Percentiles rank a stretch among this genome's conserved stretches.
Conservation (phyloP, 1,140 invertebrate genomes). For the Nixonia krombeini region DNA sequence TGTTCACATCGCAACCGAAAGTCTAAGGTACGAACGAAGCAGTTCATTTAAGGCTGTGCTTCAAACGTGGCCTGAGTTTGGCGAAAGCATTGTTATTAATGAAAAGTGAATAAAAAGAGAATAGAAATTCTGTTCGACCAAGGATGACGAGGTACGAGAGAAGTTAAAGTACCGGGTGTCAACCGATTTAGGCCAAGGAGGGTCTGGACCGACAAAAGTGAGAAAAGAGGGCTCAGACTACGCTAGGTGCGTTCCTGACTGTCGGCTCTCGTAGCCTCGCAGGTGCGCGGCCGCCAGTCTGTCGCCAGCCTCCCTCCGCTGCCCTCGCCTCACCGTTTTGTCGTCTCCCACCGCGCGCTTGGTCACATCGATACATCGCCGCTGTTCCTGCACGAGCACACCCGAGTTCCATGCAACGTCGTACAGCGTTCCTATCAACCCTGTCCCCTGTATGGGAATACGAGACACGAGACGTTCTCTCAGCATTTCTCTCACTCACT, state of each 20-base stretch:
- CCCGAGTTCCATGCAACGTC: constrained; percentile 28
- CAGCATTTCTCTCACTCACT: constrained; percentile 38
- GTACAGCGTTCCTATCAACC: constrained; percentile 17
- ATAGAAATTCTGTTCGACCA: too few species aligned
- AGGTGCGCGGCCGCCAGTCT: constrained; percentile 70
- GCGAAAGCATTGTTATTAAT: too few species aligned
- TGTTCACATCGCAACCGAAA: too few species aligned
- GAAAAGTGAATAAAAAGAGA: too few species aligned
- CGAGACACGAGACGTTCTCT: constrained; percentile 35
- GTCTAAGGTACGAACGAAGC: too few species aligned
- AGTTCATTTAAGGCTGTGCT: too few species aligned
- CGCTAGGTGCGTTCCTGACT: constrained; percentile 56
- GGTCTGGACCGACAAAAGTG: background rate
- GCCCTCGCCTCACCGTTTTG: constrained; percentile 1
- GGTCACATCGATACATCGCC: constrained; percentile 12
- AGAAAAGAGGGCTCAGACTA: constrained; percentile 4
- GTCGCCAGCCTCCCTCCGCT: constrained; percentile 57
- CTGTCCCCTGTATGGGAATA: too few species aligned
- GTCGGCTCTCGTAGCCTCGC: constrained; percentile 42
- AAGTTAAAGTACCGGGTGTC: background rate
- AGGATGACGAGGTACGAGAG: constrained; percentile 13
- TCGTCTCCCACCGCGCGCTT: too few species aligned
- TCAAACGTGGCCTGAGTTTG: too few species aligned
- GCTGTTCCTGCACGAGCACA: constrained; percentile 18
- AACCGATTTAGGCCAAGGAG: background rate